Evolutionary conservation across 2,797 vertebrate species (phyloP), one percentile per base, ranked within the genome.

Genomic region (Staurois parvus): DNA sequence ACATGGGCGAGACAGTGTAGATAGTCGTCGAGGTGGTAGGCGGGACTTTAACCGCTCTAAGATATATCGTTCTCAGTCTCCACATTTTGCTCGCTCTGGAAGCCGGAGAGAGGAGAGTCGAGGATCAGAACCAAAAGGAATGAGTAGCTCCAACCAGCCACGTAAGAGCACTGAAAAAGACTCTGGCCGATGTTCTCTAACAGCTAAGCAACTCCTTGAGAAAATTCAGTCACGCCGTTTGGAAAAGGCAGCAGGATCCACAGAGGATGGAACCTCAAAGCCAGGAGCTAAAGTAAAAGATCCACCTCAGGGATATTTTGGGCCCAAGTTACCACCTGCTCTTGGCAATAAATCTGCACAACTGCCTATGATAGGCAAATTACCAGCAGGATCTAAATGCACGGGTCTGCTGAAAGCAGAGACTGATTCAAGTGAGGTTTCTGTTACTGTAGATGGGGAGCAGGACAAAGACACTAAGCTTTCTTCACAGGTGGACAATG

Each of bases 301-400:
- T 88, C 98, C 98, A 48, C 98, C 98, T 9, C 97, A 97, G 89
- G 98, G 98, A 59, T 99, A 98, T 90, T 99, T 99, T 73, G 98
- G 98, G 64, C 98, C 98, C 1, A 99, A 98, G 88, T 95, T 99
- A 5, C 98, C 98, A 37, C 98, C 98, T 2, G 89, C 95, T 5
- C 92, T 97, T 52, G 97, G 97, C 88, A 97, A 86, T 92, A 99
- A 99, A 93, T 93, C 96, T 1, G 95, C 98, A 91, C 93, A 98
- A 12, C 93, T 99, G 83, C 98, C 98, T 6, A 94, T 99, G 21
- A 99, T 99, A 83, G 98, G 98, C 72, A 99, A 99, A 29, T 89
- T 99, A 17, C 98, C 97, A 72, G 95, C 95, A 0, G 92, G 94
- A 48, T 96, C 97, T 87, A 99, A 97, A 90, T 92, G 94, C 0